Evolutionary conservation across 2,797 vertebrate genomes (phyloP).

Genomic region (Spheniscus humboldti): DNA sequence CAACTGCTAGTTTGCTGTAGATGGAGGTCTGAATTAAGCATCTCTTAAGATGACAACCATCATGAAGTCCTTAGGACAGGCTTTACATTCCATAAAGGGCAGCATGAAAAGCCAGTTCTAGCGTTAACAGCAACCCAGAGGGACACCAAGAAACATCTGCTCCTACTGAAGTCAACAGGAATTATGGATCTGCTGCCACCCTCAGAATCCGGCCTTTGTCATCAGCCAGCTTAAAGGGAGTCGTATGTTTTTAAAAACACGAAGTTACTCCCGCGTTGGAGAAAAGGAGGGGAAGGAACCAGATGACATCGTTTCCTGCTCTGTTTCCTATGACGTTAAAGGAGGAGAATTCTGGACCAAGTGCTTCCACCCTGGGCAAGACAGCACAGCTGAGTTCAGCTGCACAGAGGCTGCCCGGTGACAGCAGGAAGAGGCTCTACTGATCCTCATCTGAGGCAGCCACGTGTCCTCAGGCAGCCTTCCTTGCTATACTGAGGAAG

Average conservation of each 20-base stretch:
- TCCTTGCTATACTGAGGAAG: not conserved
- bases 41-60: not conserved
- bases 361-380: not conserved
- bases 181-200: not conserved
- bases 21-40: not conserved
- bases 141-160: not conserved
- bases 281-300: not conserved
- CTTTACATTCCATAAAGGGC: not conserved
- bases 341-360: not conserved
- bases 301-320: slow-evolving; percentile 18
- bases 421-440: not conserved
- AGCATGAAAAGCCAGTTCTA: not conserved
- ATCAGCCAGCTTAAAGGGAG: not conserved
- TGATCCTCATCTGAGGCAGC: not conserved
- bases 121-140: not conserved
- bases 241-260: not conserved
- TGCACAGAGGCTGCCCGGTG: not conserved
- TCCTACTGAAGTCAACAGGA: not conserved
- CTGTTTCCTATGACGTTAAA: not conserved
- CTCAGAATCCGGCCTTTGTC: not conserved
- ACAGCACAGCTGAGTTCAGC: not conserved
- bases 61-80: not conserved
- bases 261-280: rapidly evolving
- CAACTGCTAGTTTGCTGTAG: not conserved
- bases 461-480: not conserved